phyloP scores from a whole-genome alignment of 2,888 invertebrate genomes.

The Xanthorhoe designata region DNA sequence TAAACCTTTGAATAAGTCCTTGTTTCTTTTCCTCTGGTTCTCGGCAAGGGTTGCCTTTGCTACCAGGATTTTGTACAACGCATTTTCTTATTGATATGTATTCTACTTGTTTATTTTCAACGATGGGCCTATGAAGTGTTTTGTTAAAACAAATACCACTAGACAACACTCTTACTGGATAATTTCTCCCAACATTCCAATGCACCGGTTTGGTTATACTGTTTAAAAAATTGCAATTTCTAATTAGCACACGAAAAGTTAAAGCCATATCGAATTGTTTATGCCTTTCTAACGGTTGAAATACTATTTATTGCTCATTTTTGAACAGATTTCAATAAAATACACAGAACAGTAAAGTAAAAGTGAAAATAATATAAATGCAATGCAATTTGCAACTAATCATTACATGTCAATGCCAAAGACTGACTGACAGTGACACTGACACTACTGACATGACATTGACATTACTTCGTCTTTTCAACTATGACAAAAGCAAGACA shows the following conservation, averaged over 20 bases:
- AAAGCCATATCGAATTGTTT: constrained; percentile 63
- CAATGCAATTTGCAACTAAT: too few species aligned
- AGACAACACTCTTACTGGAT: constrained; percentile 59
- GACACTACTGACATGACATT: not conserved
- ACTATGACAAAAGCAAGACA: too few species aligned
- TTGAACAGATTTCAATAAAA: constrained; percentile 34
- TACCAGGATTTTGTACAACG: constrained; percentile 49
- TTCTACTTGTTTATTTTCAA: constrained; percentile 49
- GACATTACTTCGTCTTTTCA: too few species aligned
- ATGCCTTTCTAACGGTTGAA: constrained; percentile 31
- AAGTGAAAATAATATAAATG: too few species aligned
- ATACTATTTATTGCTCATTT: constrained; percentile 52
- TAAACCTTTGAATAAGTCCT: constrained; percentile 86
- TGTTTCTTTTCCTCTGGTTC: constrained; percentile 72
- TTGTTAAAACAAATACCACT: constrained; percentile 62
- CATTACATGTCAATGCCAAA: not conserved
- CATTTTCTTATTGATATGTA: constrained; percentile 51
- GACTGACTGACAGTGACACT: not conserved
- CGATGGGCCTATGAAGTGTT: constrained; percentile 43
- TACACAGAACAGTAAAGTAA: constrained; percentile 4
- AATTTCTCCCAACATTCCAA: constrained; percentile 60
- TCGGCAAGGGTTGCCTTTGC: constrained; percentile 45
- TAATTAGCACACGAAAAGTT: constrained; percentile 63
- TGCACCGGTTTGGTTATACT: constrained; percentile 69
- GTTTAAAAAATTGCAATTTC: constrained; percentile 60